Conservation (phyloP, 2,797 vertebrate genomes). For the Microcaecilia unicolor region DNA sequence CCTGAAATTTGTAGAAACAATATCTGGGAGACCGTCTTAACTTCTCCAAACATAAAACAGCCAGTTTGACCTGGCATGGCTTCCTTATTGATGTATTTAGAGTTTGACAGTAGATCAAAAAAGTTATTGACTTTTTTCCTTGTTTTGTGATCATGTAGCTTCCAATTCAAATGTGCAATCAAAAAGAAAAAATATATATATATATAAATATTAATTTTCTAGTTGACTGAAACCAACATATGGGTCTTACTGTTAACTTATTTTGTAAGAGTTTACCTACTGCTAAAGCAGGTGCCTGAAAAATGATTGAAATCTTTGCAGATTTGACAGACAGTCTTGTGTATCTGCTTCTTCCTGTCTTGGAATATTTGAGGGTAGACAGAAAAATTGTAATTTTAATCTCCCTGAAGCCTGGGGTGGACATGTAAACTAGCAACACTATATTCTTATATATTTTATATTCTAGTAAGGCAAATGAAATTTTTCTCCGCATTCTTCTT, state of each 20-base stretch:
- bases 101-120: slow-evolving; percentile 65
- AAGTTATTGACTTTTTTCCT: slow-evolving; percentile 64
- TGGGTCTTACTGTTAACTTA: slow-evolving; percentile 42
- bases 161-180: slow-evolving; percentile 74
- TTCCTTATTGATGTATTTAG: slow-evolving; percentile 69
- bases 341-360: slow-evolving; percentile 27
- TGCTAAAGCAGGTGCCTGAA: slow-evolving; percentile 67
- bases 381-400: slow-evolving; percentile 31
- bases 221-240: slow-evolving; percentile 47
- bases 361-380: slow-evolving; percentile 22
- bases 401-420: slow-evolving; percentile 33
- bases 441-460: slow-evolving; percentile 37
- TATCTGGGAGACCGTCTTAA: slow-evolving; percentile 42
- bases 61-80: slow-evolving; percentile 51
- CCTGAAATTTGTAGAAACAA: slow-evolving; percentile 48
- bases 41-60: slow-evolving; percentile 39
- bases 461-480: slow-evolving; percentile 22
- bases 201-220: slow-evolving; percentile 62
- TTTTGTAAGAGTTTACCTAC: slow-evolving; percentile 42
- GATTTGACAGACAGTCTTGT: slow-evolving; percentile 30
- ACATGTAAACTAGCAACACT: slow-evolving; percentile 25
- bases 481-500: slow-evolving; percentile 19
- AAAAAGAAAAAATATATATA: slow-evolving; percentile 53
- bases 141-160: slow-evolving; percentile 78
- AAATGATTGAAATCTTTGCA: slow-evolving; percentile 32